A percentile compares a stretch with the other conserved stretches of the same genome.
Conservation (phyloP, 2,797 vertebrate species). For the Linurgus olivaceus region DNA sequence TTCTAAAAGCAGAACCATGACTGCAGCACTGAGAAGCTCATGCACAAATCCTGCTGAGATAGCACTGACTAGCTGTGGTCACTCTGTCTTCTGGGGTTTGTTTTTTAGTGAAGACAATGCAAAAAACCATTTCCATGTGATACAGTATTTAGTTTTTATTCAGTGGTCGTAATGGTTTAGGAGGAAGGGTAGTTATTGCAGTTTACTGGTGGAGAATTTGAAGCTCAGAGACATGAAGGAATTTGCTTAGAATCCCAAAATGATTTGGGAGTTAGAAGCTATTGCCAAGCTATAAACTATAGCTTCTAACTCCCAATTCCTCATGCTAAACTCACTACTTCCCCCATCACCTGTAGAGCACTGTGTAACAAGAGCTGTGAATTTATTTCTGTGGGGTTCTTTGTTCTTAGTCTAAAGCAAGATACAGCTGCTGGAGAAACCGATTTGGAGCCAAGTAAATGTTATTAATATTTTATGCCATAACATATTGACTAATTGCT, state of each 20-base stretch:
- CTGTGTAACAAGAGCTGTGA: background rate
- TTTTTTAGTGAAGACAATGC: background rate
- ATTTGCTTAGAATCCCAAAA: background rate
- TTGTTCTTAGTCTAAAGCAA: background rate
- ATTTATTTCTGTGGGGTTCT: background rate
- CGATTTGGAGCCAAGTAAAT: background rate
- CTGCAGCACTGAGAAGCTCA: background rate
- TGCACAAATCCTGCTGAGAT: background rate
- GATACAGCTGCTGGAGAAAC: background rate
- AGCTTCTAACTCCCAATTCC: background rate
- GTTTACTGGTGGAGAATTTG: background rate
- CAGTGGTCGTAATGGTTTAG: background rate
- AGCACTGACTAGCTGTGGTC: background rate
- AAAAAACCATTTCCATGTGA: background rate
- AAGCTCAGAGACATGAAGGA: background rate
- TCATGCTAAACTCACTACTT: background rate
- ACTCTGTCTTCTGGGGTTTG: background rate
- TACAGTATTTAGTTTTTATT: background rate
- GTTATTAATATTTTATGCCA: constrained; percentile 16
- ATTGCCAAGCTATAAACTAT: too few relatives aligned
- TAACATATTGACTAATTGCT: background rate
- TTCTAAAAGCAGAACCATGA: background rate
- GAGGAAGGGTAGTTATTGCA: background rate
- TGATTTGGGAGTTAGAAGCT: too few relatives aligned
- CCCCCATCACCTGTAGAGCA: background rate